Base-by-base conservation (phyloP, 2,888 invertebrate species). In the Lasioglossum malachurum region DNA sequence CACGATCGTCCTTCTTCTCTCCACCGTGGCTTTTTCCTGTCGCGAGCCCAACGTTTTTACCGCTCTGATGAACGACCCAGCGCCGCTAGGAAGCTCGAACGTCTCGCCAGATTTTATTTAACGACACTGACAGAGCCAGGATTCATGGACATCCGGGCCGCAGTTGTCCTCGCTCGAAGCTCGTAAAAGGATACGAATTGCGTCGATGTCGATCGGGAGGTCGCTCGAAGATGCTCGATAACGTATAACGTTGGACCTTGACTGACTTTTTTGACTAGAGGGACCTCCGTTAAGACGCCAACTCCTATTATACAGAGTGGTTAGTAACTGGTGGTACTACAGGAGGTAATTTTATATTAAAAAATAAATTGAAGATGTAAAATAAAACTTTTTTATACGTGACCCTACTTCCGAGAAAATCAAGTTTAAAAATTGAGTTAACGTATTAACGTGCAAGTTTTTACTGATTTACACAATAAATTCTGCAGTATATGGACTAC, bases 81-180 rank as follows among this genome's bases (percentile, higher is more conserved):
- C 31, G 10, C 10, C 4, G 38, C 60, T 35, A 77, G 77, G 69
- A 38, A 23, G 60, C 72, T 73, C 64, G 72, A 38, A 76, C 71
- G 64, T 80, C 86, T 78, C 76, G 46, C 27, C 71, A 80, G 76
- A 80, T 86, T 86, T 79, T 80, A 80, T 87, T 87, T 75, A 86
- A 86, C 82, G 75, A 78, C 80, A 86, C 69, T 67, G 76, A 78
- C 77, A 74, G 31, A 60, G 79, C 72, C 69, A 35, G 71, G 76
- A 79, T 75, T 81, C 57, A 41, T 60, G 67, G 35, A 60, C 16
- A 8, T 12, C 41, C 14, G 27, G 27, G 31, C 12, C 7, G 16
- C 23, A 19, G 69, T 23, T 38, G 69, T 69, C 10, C 38, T 69
- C 35, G 69, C 38, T 12, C 57, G 67, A 19, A 38, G 1, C 67